Percentiles rank a stretch among this genome's conserved stretches.
These are phyloP conservation scores for Pandion haliaetus DNA, from an alignment of 2,113 vertebrate genomes.

Conservation along the genomic window DNA sequence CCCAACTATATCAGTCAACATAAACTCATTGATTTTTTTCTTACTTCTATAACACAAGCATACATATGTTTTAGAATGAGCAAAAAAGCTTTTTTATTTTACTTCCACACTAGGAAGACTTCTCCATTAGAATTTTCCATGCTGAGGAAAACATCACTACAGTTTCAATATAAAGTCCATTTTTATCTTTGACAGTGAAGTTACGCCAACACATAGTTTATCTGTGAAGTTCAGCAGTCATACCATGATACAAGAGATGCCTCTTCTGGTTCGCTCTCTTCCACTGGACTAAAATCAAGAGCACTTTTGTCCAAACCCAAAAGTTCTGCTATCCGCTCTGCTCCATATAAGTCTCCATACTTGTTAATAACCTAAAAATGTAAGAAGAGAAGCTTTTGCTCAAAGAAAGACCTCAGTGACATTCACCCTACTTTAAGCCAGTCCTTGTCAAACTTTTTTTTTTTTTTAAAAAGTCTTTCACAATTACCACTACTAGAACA, in stretches of 20 bases:
- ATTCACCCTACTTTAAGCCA: not conserved
- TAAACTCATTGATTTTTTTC: not conserved
- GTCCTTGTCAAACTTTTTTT: not conserved
- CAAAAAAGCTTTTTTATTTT: not conserved
- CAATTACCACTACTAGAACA: constrained; percentile 12
- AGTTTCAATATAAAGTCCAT: not conserved
- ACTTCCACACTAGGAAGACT: not conserved
- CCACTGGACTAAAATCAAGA: constrained; percentile 94
- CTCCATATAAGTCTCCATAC: constrained; percentile 94
- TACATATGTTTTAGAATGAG: not conserved
- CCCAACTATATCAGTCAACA: not conserved
- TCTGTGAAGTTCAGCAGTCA: not conserved
- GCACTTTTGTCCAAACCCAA: constrained; percentile 95
- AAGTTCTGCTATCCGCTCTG: constrained; percentile 94
- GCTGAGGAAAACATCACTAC: not conserved
- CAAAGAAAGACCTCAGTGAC: not conserved
- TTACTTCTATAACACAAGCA: not conserved
- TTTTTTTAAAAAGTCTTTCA: no score
- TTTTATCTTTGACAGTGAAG: not conserved
- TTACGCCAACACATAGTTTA: not conserved
- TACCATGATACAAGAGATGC: constrained; percentile 94
- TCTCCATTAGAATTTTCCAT: not conserved
- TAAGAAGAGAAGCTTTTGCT: not conserved
- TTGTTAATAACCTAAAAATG: constrained; percentile 93
- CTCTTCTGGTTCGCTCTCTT: constrained; percentile 86